Evolutionary conservation across 2,888 invertebrate genomes (phyloP).

Genomic region (Trissolcus brochymenae): DNA sequence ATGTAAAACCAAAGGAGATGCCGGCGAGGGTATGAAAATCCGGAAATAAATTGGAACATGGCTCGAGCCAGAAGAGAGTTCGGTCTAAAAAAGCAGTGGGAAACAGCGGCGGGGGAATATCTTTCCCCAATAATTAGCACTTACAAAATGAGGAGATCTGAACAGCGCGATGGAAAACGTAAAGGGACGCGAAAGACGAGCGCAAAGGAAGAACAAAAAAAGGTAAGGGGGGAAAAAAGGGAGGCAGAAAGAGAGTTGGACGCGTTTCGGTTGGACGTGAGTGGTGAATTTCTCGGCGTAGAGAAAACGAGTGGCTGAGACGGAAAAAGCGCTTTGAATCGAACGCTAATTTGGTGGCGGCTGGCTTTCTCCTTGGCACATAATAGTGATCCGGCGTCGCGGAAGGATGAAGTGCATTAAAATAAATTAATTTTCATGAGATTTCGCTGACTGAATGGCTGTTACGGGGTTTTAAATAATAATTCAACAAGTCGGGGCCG

Average conservation of each 20-base stretch:
- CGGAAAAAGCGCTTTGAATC: constrained; percentile 68
- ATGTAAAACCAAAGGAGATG: too few species aligned
- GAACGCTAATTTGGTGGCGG: constrained; percentile 69
- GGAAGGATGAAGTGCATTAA: constrained; percentile 67
- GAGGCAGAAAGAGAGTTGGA: constrained; percentile 27
- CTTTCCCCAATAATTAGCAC: constrained; percentile 42
- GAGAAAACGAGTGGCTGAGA: constrained; percentile 38
- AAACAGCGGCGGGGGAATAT: constrained; percentile 7
- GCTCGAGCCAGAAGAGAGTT: neutral
- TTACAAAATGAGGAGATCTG: constrained; percentile 41
- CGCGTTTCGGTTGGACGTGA: constrained; percentile 59
- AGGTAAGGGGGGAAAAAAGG: constrained; percentile 13
- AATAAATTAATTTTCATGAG: constrained; percentile 73
- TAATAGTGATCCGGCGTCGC: constrained; percentile 59
- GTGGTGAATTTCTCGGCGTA: constrained; percentile 59
- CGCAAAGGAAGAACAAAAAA: constrained; percentile 14
- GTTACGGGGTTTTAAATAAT: constrained; percentile 71
- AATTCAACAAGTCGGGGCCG: constrained; percentile 68
- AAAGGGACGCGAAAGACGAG: constrained; percentile 14
- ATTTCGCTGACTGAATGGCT: constrained; percentile 68
- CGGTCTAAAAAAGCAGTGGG: constrained; percentile 1
- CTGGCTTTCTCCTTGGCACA: constrained; percentile 53
- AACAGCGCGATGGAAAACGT: constrained; percentile 30
- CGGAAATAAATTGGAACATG: constrained; percentile 2
- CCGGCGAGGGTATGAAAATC: neutral